A percentile compares a stretch with the other conserved stretches of the same genome.
phyloP scores from a whole-genome alignment of 2,113 vertebrate species.

The Eudyptes chrysolophus region DNA sequence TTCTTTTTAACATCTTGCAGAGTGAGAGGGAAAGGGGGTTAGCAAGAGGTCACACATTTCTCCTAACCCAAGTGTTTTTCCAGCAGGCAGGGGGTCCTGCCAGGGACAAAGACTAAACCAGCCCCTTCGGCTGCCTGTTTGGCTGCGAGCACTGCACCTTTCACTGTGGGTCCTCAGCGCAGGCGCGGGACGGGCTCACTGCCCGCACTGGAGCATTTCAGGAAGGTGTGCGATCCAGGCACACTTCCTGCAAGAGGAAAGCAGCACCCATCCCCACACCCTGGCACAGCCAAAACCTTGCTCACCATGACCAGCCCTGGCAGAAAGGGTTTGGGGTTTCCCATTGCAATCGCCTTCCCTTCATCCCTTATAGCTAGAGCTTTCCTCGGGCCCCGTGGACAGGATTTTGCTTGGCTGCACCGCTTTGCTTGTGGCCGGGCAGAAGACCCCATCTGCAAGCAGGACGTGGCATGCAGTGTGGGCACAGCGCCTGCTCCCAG shows the following conservation, averaged over 20 bases:
- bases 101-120: background rate
- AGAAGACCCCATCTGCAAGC: background rate
- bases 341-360: rapidly evolving
- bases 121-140: background rate
- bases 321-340: background rate
- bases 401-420: background rate
- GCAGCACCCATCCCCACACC: background rate
- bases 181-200: rapidly evolving
- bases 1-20: background rate
- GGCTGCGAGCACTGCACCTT: background rate
- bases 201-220: rapidly evolving
- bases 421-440: rapidly evolving
- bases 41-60: slow-evolving; percentile 59
- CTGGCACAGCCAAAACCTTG: background rate
- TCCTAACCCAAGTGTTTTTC: slow-evolving; percentile 48
- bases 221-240: background rate
- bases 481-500: background rate
- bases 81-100: slow-evolving; percentile 52
- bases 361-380: background rate
- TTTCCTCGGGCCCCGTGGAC: rapidly evolving
- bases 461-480: background rate
- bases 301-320: background rate
- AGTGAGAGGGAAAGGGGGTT: background rate
- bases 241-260: background rate
- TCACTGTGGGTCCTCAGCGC: background rate